Evolutionary conservation across 1,140 invertebrate species (phyloP).

Genomic region (Sesamia nonagrioides): DNA sequence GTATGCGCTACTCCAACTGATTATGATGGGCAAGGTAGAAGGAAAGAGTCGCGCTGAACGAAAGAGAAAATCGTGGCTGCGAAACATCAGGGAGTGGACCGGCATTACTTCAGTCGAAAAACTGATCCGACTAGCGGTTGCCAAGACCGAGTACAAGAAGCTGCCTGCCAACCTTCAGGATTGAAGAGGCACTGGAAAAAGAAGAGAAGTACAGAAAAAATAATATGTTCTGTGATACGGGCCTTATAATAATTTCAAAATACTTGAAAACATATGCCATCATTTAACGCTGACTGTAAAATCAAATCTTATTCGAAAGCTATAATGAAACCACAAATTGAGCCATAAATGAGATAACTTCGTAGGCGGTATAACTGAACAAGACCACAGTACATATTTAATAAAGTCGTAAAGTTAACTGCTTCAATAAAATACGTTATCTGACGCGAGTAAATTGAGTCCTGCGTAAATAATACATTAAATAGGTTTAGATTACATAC

Average conservation of each 20-base stretch:
- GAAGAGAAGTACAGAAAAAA: background rate
- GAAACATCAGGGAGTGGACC: no score
- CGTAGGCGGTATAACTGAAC: slow-evolving; percentile 29
- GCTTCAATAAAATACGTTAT: slow-evolving; percentile 72
- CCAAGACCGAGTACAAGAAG: no score
- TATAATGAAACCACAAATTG: slow-evolving; percentile 48
- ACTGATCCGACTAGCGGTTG: no score
- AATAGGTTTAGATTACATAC: background rate
- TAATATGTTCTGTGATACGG: no score
- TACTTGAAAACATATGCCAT: background rate
- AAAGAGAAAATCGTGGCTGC: no score
- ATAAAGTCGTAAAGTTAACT: slow-evolving; percentile 71
- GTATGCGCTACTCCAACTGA: no score
- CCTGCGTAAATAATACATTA: slow-evolving; percentile 40
- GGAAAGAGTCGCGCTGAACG: no score
- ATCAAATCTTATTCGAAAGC: slow-evolving; percentile 43
- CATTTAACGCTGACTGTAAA: slow-evolving; percentile 8
- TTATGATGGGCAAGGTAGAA: no score
- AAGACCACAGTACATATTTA: slow-evolving; percentile 60
- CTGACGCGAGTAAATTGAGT: slow-evolving; percentile 68
- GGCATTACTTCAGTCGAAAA: no score
- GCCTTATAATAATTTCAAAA: background rate
- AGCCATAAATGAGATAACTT: slow-evolving; percentile 50
- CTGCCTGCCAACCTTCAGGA: no score
- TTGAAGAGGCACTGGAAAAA: no score